Percentiles rank a stretch among this genome's conserved stretches.
phyloP scores from a whole-genome alignment of 2,888 invertebrate genomes.

The Phortica magna region DNA sequence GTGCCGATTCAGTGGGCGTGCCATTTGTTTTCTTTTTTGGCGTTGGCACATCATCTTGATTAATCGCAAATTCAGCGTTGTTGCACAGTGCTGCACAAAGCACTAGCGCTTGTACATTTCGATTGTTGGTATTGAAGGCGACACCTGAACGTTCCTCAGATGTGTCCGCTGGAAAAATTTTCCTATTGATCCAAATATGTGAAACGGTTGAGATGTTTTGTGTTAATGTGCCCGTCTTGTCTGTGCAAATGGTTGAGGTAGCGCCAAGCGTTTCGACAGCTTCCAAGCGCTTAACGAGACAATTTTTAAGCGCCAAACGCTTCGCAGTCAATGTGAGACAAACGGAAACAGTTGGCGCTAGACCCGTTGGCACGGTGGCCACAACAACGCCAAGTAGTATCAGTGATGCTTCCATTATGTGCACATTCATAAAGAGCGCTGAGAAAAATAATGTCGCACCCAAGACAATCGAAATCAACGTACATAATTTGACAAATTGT shows the following conservation, averaged over 20 bases:
- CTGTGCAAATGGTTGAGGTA: conserved; percentile 98
- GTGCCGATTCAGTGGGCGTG: conserved; percentile 95
- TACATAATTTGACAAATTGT: conserved; percentile 98
- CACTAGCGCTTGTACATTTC: conserved; percentile 90
- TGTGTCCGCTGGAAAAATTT: conserved; percentile 98
- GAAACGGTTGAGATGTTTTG: conserved; percentile 99
- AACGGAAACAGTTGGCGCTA: conserved; percentile 98
- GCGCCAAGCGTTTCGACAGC: conserved; percentile 99
- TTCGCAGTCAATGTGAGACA: conserved; percentile 98
- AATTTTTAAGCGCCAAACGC: conserved; percentile 99
- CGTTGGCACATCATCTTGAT: conserved; percentile 93
- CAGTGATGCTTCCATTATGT: conserved; percentile 98
- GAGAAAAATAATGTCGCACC: conserved; percentile 98
- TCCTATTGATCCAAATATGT: conserved; percentile 99
- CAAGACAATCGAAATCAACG: conserved; percentile 94
- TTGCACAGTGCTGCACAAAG: conserved; percentile 98
- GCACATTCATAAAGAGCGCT: conserved; percentile 97
- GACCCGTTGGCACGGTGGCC: conserved; percentile 98
- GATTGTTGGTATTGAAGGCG: conserved; percentile 90
- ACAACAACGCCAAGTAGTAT: conserved; percentile 99
- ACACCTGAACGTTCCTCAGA: conserved; percentile 97
- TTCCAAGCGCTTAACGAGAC: conserved; percentile 98
- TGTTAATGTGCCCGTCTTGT: conserved; percentile 98
- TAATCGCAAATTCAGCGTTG: conserved; percentile 97
- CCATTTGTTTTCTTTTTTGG: conserved; percentile 95